Conservation (phyloP, 2,113 vertebrate species). For the Xyliphius kryptos region DNA sequence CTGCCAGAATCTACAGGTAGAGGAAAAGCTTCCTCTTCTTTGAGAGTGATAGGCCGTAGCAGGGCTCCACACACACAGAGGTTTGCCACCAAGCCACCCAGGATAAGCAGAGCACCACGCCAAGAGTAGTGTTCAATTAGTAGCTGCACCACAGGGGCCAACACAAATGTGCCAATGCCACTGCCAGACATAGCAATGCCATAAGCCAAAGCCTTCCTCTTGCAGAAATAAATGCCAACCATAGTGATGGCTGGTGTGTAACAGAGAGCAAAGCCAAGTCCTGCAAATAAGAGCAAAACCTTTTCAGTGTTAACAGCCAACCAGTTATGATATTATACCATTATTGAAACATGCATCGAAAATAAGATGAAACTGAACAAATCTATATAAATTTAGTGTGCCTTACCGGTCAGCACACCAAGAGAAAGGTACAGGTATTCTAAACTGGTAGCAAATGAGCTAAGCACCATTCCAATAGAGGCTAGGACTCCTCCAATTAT, state of each 20-base stretch:
- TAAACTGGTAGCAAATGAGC: constrained; percentile 81
- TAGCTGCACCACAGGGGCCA: constrained; percentile 84
- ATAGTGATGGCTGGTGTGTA: constrained; percentile 88
- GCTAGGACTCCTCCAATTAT: constrained; percentile 86
- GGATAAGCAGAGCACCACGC: constrained; percentile 84
- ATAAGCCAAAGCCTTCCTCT: constrained; percentile 80
- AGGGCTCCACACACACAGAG: constrained; percentile 90
- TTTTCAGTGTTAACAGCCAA: too few species aligned
- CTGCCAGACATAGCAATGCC: constrained; percentile 93
- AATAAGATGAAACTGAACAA: too few species aligned
- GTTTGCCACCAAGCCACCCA: constrained; percentile 85
- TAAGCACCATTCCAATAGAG: constrained; percentile 78
- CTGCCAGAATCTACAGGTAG: constrained; percentile 22
- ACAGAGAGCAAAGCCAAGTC: constrained; percentile 87
- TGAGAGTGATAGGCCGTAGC: constrained; percentile 75
- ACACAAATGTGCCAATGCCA: constrained; percentile 87
- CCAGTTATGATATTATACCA: too few species aligned
- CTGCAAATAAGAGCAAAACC: constrained; percentile 61
- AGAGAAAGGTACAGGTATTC: constrained; percentile 83
- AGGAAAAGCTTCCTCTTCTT: constrained; percentile 50
- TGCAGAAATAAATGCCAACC: constrained; percentile 89
- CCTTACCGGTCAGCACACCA: constrained; percentile 84
- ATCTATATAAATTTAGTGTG: neutral
- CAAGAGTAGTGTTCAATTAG: constrained; percentile 89
- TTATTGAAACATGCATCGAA: too few species aligned